A percentile compares a stretch with the other conserved stretches of the same genome.
phyloP scores from a whole-genome alignment of 1,140 invertebrate genomes.

The Odontomachus brunneus region DNA sequence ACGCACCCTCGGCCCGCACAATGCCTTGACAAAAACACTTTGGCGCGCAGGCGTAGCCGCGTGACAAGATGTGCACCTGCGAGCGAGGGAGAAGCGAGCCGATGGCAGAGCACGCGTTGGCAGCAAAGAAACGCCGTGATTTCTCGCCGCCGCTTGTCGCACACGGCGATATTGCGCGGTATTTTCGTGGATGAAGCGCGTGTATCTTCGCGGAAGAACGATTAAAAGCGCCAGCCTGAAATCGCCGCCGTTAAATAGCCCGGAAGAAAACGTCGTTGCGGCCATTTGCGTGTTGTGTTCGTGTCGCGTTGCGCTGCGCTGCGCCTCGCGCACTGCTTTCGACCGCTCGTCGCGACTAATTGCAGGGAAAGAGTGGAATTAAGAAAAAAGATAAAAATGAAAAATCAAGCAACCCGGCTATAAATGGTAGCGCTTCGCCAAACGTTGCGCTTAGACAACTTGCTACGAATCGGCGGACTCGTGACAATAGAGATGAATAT shows the following conservation, averaged over 20 bases:
- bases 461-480: constrained; percentile 2
- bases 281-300: neutral
- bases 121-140: constrained; percentile 23
- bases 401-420: constrained; percentile 32
- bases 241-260: constrained; percentile 16
- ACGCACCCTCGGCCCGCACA: constrained; percentile 71
- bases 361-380: neutral
- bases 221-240: constrained; percentile 13
- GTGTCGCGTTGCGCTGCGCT: neutral
- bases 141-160: neutral
- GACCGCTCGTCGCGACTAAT: neutral
- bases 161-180: neutral
- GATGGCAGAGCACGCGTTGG: neutral
- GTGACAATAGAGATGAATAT: neutral
- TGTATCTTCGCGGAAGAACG: constrained; percentile 22
- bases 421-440: constrained; percentile 28
- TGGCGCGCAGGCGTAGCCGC: constrained; percentile 42
- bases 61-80: neutral
- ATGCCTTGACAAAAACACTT: constrained; percentile 66
- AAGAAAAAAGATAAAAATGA: too few species aligned
- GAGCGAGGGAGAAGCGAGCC: neutral
- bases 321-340: neutral
- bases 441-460: constrained; percentile 36
- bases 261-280: constrained; percentile 36
- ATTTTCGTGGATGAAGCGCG: neutral